phyloP scores from a whole-genome alignment of 2,113 vertebrate species.

The Marmota flaviventris region DNA sequence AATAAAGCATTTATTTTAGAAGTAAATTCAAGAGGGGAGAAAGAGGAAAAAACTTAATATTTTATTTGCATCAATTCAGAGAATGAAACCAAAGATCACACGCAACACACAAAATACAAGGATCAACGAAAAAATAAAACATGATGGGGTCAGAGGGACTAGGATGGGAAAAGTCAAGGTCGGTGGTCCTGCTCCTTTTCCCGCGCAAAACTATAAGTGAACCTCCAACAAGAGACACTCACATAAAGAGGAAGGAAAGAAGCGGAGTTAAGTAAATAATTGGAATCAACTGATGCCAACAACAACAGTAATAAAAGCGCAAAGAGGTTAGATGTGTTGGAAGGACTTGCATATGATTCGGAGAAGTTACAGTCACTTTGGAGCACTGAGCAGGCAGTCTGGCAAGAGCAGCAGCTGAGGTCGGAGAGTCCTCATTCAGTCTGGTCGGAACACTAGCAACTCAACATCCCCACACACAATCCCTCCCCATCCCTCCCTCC shows the following conservation, averaged over 20 bases:
- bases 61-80: slow-evolving; percentile 75
- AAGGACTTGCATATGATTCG: slow-evolving; percentile 58
- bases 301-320: not conserved
- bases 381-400: not conserved
- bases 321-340: not conserved
- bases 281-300: not conserved
- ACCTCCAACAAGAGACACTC: slow-evolving; percentile 14
- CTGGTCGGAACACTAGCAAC: not conserved
- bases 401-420: not conserved
- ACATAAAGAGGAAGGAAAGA: not conserved
- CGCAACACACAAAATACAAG: slow-evolving; percentile 80
- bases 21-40: slow-evolving; percentile 67
- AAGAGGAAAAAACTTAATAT: slow-evolving; percentile 61
- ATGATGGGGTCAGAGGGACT: not conserved
- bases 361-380: slow-evolving; percentile 46
- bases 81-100: slow-evolving; percentile 78
- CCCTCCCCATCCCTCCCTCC: not conserved
- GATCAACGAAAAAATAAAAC: slow-evolving; percentile 70
- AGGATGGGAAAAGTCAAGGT: not conserved
- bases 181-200: not conserved
- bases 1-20: slow-evolving; percentile 91
- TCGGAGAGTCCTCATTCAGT: not conserved
- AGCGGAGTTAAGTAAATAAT: slow-evolving; percentile 55
- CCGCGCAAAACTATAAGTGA: slow-evolving; percentile 35
- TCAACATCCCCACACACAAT: too few species aligned